These are phyloP conservation scores for Corticium candelabrum DNA, from an alignment of 37 sponge, comb jelly and placozoan species.

Conservation along the genomic window DNA sequence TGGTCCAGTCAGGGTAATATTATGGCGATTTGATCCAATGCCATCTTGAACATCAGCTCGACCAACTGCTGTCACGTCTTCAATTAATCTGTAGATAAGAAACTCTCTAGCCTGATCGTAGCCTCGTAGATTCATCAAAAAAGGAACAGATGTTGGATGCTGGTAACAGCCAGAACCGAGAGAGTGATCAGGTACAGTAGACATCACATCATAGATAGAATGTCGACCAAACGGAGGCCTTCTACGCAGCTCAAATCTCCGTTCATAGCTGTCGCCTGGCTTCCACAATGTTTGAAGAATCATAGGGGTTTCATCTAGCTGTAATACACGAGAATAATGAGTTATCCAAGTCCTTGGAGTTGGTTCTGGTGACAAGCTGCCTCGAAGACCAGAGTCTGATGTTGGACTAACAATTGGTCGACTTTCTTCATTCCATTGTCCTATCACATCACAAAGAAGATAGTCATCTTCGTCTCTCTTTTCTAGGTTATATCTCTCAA, in stretches of 20 bases:
- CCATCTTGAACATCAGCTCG: not conserved
- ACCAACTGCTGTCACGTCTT: not conserved
- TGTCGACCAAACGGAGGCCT: not conserved
- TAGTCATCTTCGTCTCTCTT: not conserved
- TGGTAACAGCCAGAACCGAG: not conserved
- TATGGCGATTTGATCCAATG: not conserved
- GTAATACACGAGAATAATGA: not conserved
- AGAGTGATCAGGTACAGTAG: not conserved
- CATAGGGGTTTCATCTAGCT: not conserved
- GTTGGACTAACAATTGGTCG: too few relatives aligned
- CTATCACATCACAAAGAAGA: not conserved
- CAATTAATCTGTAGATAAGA: not conserved
- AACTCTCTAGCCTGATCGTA: not conserved
- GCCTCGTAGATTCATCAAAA: not conserved
- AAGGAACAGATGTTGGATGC: not conserved
- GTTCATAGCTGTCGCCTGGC: not conserved
- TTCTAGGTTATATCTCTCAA: not conserved
- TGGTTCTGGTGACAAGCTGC: not conserved
- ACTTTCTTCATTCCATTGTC: too few relatives aligned
- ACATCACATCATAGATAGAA: not conserved
- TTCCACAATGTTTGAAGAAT: not conserved
- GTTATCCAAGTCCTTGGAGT: not conserved
- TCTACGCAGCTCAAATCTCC: not conserved
- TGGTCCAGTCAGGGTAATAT: not conserved
- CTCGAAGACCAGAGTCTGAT: too few relatives aligned